Evolutionary conservation across 2,888 invertebrate genomes (phyloP).

Genomic region (Apamea epomidion): DNA sequence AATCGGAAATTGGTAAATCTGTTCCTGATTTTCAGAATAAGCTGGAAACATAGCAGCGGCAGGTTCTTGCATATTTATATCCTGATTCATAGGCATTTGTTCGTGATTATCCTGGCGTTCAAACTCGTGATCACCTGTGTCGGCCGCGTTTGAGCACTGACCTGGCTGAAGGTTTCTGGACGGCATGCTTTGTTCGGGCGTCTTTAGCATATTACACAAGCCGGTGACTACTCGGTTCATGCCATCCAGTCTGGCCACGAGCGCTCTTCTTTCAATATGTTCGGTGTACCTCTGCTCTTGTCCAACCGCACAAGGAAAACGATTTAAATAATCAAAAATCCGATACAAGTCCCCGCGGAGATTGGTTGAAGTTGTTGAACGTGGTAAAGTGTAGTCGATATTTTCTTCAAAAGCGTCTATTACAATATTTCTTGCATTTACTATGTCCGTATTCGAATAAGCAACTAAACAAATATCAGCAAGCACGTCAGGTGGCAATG

Average conservation of each 20-base stretch:
- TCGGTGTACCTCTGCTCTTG: neutral
- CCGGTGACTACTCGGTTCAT: neutral
- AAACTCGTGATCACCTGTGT: neutral
- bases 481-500: neutral
- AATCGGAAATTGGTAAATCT: neutral
- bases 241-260: neutral
- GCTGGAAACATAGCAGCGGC: too few relatives aligned
- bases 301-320: neutral
- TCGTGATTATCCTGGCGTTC: neutral
- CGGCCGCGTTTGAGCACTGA: neutral
- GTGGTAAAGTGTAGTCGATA: neutral
- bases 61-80: too few relatives aligned
- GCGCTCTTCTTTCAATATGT: neutral
- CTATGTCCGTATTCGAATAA: neutral
- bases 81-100: neutral
- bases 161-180: neutral
- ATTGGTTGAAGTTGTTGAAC: neutral
- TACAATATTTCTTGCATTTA: neutral
- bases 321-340: conserved; percentile 9
- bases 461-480: conserved; percentile 2
- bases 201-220: neutral
- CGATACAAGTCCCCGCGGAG: conserved; percentile 2
- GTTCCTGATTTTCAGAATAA: too few relatives aligned
- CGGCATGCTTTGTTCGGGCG: neutral
- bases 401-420: conserved; percentile 18